Percentiles rank a stretch among this genome's conserved stretches.
These are phyloP conservation scores for Anorthoa munda DNA, from an alignment of 2,888 invertebrate species.

Conservation along the genomic window DNA sequence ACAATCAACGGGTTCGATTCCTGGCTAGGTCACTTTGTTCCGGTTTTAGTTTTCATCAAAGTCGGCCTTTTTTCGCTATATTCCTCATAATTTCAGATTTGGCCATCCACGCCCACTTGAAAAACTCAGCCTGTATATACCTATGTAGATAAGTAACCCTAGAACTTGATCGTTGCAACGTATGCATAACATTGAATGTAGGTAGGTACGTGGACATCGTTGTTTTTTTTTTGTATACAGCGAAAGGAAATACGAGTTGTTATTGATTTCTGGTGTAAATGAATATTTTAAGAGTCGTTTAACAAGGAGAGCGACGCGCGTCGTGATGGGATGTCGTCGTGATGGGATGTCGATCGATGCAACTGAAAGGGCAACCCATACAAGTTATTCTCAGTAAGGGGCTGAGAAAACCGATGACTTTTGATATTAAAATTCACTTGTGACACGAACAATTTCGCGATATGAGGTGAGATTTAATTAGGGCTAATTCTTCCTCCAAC, in stretches of 20 bases:
- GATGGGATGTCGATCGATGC: not conserved
- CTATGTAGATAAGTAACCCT: not conserved
- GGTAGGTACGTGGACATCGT: not conserved
- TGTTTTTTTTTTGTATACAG: not conserved
- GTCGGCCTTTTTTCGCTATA: no score
- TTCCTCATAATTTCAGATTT: no score
- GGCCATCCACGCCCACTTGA: no score
- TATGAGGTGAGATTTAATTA: not conserved
- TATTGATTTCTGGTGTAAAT: slow-evolving; percentile 4
- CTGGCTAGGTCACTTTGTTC: no score
- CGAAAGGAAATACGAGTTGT: not conserved
- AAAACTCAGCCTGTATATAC: no score
- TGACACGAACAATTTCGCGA: not conserved
- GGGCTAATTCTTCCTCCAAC: not conserved
- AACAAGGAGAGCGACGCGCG: not conserved
- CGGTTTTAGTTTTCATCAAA: no score
- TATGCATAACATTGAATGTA: slow-evolving; percentile 8
- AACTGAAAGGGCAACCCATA: not conserved
- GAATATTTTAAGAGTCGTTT: slow-evolving; percentile 13
- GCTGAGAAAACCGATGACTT: not conserved
- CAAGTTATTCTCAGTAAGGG: not conserved
- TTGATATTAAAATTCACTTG: not conserved
- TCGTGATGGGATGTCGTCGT: no score
- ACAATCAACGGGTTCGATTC: no score
- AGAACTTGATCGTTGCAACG: slow-evolving; percentile 31